A percentile compares a stretch with the other conserved stretches of the same genome.
phyloP scores from a whole-genome alignment of 2,888 invertebrate species.

The Punctoribates punctum region DNA sequence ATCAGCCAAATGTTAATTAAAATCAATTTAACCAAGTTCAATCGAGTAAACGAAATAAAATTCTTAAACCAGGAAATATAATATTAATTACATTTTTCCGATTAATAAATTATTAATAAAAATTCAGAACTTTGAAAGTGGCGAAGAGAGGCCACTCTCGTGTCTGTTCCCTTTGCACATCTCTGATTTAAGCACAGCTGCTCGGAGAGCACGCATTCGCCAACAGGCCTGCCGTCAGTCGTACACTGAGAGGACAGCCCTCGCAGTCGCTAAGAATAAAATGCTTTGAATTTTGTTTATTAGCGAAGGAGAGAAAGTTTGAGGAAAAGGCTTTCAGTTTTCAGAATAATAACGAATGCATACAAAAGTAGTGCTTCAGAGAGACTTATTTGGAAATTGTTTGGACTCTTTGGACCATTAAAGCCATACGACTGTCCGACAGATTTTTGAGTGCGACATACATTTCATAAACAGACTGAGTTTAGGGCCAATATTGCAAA shows the following conservation, averaged over 20 bases:
- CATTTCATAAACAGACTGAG: not conserved
- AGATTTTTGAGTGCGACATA: not conserved
- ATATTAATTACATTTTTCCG: too few species aligned
- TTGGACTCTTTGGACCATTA: not conserved
- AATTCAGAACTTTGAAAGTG: too few species aligned
- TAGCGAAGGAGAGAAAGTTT: not conserved
- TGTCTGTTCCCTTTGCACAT: too few species aligned
- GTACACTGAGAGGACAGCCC: not conserved
- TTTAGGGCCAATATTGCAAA: not conserved
- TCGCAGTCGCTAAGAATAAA: slow-evolving; percentile 13
- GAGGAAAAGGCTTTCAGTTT: not conserved
- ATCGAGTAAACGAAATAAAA: too few species aligned
- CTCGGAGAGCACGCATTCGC: slow-evolving; percentile 26
- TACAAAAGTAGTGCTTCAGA: slow-evolving; percentile 4
- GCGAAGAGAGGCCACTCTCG: too few species aligned
- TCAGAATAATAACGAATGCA: slow-evolving; percentile 16
- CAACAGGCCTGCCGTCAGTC: not conserved
- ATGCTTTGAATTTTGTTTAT: not conserved
- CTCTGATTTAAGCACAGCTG: slow-evolving; percentile 9
- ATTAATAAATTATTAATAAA: too few species aligned
- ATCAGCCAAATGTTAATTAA: too few species aligned
- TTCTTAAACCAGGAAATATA: too few species aligned
- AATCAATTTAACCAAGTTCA: too few species aligned
- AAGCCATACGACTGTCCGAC: slow-evolving; percentile 26
- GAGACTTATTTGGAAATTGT: not conserved